These are phyloP conservation scores for Harpalus rufipes DNA, from an alignment of 2,888 invertebrate genomes.

Conservation along the genomic window DNA sequence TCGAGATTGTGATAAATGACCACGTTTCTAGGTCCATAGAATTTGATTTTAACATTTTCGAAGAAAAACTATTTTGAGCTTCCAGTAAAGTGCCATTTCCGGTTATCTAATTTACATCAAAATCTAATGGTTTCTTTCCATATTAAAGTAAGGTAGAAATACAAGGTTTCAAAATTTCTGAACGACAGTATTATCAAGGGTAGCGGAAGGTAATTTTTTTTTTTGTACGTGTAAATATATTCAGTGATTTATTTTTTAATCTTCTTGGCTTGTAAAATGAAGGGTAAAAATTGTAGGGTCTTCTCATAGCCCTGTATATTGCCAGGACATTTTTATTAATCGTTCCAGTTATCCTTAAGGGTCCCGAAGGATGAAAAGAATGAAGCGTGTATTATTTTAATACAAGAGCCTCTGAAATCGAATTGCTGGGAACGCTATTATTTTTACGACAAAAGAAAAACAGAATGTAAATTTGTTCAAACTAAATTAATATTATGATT, in stretches of 20 bases:
- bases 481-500: neutral
- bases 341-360: slow-evolving; percentile 1
- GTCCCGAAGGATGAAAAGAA: neutral
- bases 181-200: too few species aligned
- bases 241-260: neutral
- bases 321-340: neutral
- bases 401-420: neutral
- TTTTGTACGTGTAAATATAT: neutral
- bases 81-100: too few species aligned
- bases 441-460: neutral
- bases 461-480: neutral
- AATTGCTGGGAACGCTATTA: neutral
- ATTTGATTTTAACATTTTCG: too few species aligned
- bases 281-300: neutral
- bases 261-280: neutral
- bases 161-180: too few species aligned
- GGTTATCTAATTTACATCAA: too few species aligned
- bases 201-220: too few species aligned
- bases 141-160: too few species aligned
- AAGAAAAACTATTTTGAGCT: too few species aligned
- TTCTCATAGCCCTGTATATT: neutral
- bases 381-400: neutral
- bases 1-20: too few species aligned
- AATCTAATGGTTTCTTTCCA: too few species aligned
- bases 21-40: too few species aligned